phyloP scores from a whole-genome alignment of 2,797 vertebrate species.

The Triplophysa yarkandensis region DNA sequence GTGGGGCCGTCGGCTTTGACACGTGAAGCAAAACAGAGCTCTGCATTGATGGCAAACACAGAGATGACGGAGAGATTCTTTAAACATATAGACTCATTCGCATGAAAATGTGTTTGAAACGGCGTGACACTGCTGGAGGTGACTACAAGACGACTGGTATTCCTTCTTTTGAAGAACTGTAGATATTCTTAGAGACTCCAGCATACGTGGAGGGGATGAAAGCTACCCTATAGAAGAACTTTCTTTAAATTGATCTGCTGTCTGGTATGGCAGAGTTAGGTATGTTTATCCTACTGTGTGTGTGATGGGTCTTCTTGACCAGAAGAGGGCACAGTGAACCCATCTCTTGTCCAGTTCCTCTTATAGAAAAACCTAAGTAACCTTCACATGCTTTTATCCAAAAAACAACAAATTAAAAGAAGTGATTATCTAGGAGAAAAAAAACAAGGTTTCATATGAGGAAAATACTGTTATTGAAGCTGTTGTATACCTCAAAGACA shows the following conservation, averaged over 20 bases:
- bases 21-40: conserved; percentile 46
- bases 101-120: conserved; percentile 65
- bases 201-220: neutral
- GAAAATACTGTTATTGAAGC: too few species aligned
- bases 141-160: conserved; percentile 42
- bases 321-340: conserved; percentile 65
- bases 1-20: conserved; percentile 69
- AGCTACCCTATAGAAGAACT: neutral
- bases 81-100: conserved; percentile 68
- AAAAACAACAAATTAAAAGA: too few species aligned
- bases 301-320: conserved; percentile 30
- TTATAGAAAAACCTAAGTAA: too few species aligned
- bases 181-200: conserved; percentile 1
- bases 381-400: too few species aligned
- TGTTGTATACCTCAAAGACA: too few species aligned
- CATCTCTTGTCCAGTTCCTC: neutral
- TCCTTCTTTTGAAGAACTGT: conserved; percentile 24
- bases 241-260: too few species aligned
- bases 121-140: conserved; percentile 47
- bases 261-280: neutral
- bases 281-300: neutral
- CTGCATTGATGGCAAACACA: conserved; percentile 57
- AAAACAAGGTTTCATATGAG: too few species aligned
- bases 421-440: too few species aligned
- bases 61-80: conserved; percentile 67